Conservation (phyloP, 2,888 invertebrate species). For the Ptilodon capucinus region DNA sequence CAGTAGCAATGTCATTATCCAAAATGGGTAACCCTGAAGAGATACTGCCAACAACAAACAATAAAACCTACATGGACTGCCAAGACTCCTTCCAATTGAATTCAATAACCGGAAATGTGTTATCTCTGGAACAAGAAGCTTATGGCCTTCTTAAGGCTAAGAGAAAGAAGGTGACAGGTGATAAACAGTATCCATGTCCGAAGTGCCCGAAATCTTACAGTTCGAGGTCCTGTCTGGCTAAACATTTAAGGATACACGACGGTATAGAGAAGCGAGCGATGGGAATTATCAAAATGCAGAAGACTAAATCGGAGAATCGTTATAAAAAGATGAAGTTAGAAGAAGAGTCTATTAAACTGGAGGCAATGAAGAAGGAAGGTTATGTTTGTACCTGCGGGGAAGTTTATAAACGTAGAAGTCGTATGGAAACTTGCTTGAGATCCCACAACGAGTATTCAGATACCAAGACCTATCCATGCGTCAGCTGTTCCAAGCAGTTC, state of each 20-base stretch:
- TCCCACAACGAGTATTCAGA: slow-evolving; percentile 58
- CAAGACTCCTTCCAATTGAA: slow-evolving; percentile 65
- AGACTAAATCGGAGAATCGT: slow-evolving; percentile 49
- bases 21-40: slow-evolving; percentile 62
- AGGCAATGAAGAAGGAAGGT: slow-evolving; percentile 50
- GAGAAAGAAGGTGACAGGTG: slow-evolving; percentile 26
- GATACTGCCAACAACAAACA: slow-evolving; percentile 56
- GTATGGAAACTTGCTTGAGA: slow-evolving; percentile 69
- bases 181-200: slow-evolving; percentile 39
- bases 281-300: slow-evolving; percentile 50
- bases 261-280: slow-evolving; percentile 58
- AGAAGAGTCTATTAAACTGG: slow-evolving; percentile 12
- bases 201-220: slow-evolving; percentile 61
- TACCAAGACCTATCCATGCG: slow-evolving; percentile 48
- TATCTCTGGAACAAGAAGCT: slow-evolving; percentile 70
- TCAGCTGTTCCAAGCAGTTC: slow-evolving; percentile 61
- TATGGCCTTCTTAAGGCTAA: slow-evolving; percentile 60
- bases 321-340: slow-evolving; percentile 37
- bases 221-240: slow-evolving; percentile 31
- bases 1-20: slow-evolving; percentile 25
- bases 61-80: slow-evolving; percentile 37
- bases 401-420: slow-evolving; percentile 57
- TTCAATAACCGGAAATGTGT: slow-evolving; percentile 69
- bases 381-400: slow-evolving; percentile 71
- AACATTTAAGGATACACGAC: slow-evolving; percentile 60